Conservation (phyloP, 2,888 invertebrate species). For the Thera obeliscata region DNA sequence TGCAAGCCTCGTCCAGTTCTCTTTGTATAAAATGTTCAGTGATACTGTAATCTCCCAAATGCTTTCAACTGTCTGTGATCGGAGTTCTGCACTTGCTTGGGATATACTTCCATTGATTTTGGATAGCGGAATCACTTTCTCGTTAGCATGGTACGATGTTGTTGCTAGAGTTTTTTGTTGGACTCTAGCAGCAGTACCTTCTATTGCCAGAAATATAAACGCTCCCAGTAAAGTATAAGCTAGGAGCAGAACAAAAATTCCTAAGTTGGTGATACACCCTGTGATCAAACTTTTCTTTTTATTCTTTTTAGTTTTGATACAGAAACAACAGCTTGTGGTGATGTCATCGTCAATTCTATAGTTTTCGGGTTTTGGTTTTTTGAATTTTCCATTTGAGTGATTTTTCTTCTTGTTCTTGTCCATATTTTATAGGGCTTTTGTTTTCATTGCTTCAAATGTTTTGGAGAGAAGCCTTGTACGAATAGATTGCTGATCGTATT, state of each 20-base stretch:
- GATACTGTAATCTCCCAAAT: constrained; percentile 96
- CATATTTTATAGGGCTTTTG: constrained; percentile 58
- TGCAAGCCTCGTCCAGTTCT: constrained; percentile 94
- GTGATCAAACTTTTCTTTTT: constrained; percentile 82
- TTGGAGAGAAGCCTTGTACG: constrained; percentile 12
- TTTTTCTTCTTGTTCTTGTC: constrained; percentile 79
- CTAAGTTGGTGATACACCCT: constrained; percentile 91
- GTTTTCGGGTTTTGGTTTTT: constrained; percentile 70
- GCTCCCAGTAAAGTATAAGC: constrained; percentile 90
- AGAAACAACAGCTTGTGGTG: constrained; percentile 77
- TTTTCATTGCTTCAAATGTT: constrained; percentile 29
- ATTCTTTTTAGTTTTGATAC: constrained; percentile 77
- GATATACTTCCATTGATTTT: constrained; percentile 72
- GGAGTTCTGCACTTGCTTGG: constrained; percentile 74
- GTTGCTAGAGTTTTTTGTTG: constrained; percentile 81
- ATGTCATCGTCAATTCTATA: constrained; percentile 71
- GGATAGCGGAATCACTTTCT: constrained; percentile 64
- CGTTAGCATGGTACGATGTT: constrained; percentile 75
- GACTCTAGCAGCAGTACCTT: constrained; percentile 86
- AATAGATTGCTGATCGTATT: constrained; percentile 16
- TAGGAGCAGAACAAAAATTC: constrained; percentile 91
- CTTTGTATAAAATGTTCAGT: constrained; percentile 93
- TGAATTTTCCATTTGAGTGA: constrained; percentile 75
- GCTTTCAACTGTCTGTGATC: constrained; percentile 90
- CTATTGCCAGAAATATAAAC: constrained; percentile 93